These are phyloP conservation scores for Cirrhinus molitorella DNA, from an alignment of 2,797 vertebrate species.

Conservation along the genomic window DNA sequence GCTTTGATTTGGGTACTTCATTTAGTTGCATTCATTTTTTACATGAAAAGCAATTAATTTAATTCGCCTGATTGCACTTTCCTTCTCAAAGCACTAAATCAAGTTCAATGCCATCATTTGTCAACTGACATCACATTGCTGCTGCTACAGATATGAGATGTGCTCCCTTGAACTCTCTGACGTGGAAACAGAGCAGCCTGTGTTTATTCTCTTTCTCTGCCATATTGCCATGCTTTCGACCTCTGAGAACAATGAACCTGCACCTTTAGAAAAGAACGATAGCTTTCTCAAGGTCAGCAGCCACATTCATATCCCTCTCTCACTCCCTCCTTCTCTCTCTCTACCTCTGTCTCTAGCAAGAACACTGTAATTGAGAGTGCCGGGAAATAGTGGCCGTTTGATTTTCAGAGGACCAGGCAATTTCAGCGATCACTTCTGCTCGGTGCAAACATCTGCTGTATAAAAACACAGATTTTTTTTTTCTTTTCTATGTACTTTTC, in stretches of 20 bases:
- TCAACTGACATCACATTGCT: constrained; percentile 44
- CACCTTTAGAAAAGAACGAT: constrained; percentile 57
- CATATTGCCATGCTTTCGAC: constrained; percentile 34
- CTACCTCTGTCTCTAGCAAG: constrained; percentile 22
- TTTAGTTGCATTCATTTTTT: constrained; percentile 7
- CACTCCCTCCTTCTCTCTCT: constrained; percentile 29
- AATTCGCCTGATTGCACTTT: constrained; percentile 22
- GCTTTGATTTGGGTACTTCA: background rate
- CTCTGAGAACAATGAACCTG: constrained; percentile 65
- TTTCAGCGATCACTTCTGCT: constrained; percentile 55
- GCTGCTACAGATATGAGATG: constrained; percentile 15
- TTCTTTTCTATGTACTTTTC: constrained; percentile 15
- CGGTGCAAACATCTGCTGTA: constrained; percentile 51
- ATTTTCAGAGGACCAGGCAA: constrained; percentile 61
- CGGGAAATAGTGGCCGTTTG: constrained; percentile 54
- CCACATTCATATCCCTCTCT: constrained; percentile 43
- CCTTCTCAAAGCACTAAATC: constrained; percentile 47
- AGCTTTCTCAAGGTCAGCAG: constrained; percentile 71
- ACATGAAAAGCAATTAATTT: constrained; percentile 35
- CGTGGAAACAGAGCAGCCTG: constrained; percentile 35
- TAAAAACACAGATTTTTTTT: constrained; percentile 48
- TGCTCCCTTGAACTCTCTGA: constrained; percentile 27
- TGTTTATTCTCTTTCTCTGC: constrained; percentile 44
- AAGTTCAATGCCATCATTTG: constrained; percentile 40
- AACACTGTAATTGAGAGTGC: constrained; percentile 44